A percentile compares a stretch with the other conserved stretches of the same genome.
phyloP scores from a whole-genome alignment of 2,113 vertebrate species.

The Centropus unirufus region DNA sequence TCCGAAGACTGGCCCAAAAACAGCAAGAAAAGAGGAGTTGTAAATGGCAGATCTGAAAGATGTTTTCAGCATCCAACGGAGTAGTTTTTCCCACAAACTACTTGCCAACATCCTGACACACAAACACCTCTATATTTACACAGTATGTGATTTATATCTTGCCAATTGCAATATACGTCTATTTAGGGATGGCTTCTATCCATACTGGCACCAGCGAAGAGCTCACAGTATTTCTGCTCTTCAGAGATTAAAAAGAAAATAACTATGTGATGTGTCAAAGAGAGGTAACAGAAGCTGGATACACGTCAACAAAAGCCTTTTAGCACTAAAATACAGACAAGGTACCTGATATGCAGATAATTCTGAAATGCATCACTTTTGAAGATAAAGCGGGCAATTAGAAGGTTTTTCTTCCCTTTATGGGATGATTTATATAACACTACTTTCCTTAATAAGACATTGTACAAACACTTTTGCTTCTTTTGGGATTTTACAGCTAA shows the following conservation, averaged over 20 bases:
- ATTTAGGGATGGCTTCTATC: constrained; percentile 63
- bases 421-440: constrained; percentile 43
- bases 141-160: constrained; percentile 60
- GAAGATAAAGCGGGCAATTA: constrained; percentile 60
- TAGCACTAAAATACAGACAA: constrained; percentile 28
- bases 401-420: constrained; percentile 36
- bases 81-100: constrained; percentile 45
- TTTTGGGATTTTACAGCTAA: neutral
- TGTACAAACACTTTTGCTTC: neutral
- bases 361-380: constrained; percentile 47
- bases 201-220: constrained; percentile 65
- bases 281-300: constrained; percentile 54
- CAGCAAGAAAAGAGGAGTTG: neutral
- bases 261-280: constrained; percentile 39
- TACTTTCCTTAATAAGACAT: neutral
- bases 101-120: constrained; percentile 63
- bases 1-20: neutral
- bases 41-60: constrained; percentile 32
- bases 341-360: constrained; percentile 34
- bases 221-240: constrained; percentile 48
- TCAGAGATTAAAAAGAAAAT: constrained; percentile 64
- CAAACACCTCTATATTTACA: constrained; percentile 67
- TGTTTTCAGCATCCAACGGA: constrained; percentile 9
- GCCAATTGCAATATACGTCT: constrained; percentile 58
- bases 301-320: constrained; percentile 50